A percentile compares a stretch with the other conserved stretches of the same genome.
Conservation (phyloP, 2,113 vertebrate genomes). For the Callopanchax toddi region DNA sequence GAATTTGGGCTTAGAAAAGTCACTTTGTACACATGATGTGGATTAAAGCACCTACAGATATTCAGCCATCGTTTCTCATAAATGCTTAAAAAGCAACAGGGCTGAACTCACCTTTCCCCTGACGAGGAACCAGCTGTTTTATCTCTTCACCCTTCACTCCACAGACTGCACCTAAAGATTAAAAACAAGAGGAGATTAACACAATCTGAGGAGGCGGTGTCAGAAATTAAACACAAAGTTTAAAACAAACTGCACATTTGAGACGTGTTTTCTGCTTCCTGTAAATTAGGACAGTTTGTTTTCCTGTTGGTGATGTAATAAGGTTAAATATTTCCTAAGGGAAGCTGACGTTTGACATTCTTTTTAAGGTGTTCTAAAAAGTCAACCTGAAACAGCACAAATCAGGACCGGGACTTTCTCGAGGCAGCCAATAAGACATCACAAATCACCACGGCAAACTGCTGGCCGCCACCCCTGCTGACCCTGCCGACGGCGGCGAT, state of each 20-base stretch:
- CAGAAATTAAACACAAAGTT: no score
- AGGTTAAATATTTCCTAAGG: slow-evolving; percentile 9
- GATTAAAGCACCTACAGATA: not conserved
- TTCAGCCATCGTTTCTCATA: no score
- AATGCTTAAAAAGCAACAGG: not conserved
- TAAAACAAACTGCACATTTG: no score
- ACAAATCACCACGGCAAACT: not conserved
- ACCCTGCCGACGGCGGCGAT: slow-evolving; percentile 21
- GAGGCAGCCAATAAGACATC: slow-evolving; percentile 14
- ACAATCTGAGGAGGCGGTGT: not conserved
- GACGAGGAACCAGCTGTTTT: not conserved
- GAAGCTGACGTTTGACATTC: slow-evolving; percentile 15
- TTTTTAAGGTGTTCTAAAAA: slow-evolving; percentile 7
- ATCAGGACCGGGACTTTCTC: slow-evolving; percentile 23
- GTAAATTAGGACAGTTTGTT: no score
- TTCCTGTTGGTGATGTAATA: no score
- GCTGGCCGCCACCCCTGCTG: slow-evolving; percentile 13
- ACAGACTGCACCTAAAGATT: slow-evolving; percentile 26
- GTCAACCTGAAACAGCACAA: slow-evolving; percentile 13
- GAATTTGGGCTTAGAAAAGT: not conserved
- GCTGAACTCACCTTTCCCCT: slow-evolving; percentile 55
- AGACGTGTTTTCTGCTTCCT: no score
- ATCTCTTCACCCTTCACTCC: slow-evolving; percentile 18
- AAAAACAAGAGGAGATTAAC: slow-evolving; percentile 3
- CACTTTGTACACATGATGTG: not conserved